Evolutionary conservation across 92 coral and sea anemone species (phyloP), one percentile per base, ranked within the genome.

Genomic region (Zoanthus sansibaricus): DNA sequence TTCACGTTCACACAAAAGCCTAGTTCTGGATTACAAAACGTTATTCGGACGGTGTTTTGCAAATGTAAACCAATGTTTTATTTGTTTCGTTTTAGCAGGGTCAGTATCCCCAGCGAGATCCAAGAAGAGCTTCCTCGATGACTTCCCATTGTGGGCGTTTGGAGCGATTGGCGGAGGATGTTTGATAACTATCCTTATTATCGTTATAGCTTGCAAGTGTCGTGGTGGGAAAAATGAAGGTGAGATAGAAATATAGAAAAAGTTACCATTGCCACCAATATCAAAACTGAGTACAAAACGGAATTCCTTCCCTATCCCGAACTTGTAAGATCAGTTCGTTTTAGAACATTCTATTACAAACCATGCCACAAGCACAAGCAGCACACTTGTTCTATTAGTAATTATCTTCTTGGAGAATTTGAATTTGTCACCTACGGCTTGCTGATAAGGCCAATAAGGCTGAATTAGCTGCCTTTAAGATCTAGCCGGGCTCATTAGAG

Each of bases 71-170:
- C 20, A 7, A 17, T 15, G 17, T 44, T 46, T 74, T n/a, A 9
- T 44, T 15, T 18, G 30, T 0, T 59, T 1, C 3, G 20, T 13
- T 44, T 47, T n/a, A 45, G 6, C 85, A 80, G 85, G 46, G 4
- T 66, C 75, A 0, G 17, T 52, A 7, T 14, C 12, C 14, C 1
- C 75, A 64, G 2, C 42, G 0, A 14, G 46, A 80, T 20, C 4
- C 7, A 15, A 47, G 15, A 45, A 9, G 7, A 18, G 75, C 21
- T 11, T 18, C 45, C 9, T 80, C 2, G 42, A 62, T 6, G 55
- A 20, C 33, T 91, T 91, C 37, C 93, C 93, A 7, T 11, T 77
- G 32, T 91, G 93, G 93, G 91, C 83, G 15, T 88, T 82, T 46
- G 86, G 79, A 31, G 93, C 91, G 1, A 66, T 91, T 18, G 91